phyloP scores from a whole-genome alignment of 2,113 vertebrate species.

The Onychostoma macrolepis region DNA sequence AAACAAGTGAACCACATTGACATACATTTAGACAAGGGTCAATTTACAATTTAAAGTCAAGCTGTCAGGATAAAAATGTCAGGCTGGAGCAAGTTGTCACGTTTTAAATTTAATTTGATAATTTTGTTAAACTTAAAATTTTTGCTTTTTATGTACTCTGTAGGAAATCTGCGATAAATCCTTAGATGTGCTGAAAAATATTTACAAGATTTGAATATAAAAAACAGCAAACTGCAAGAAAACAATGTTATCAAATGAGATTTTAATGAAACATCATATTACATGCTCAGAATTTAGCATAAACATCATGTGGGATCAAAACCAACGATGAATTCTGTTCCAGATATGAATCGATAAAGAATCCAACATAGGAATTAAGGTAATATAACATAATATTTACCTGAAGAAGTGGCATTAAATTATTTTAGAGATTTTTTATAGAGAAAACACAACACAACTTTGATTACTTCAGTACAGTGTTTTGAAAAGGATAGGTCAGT shows the following conservation, averaged over 20 bases:
- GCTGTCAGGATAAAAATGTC: not conserved
- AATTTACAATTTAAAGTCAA: not conserved
- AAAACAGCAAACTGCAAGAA: not conserved
- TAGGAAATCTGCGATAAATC: not conserved
- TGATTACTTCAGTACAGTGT: not conserved
- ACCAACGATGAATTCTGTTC: not conserved
- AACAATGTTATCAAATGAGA: not conserved
- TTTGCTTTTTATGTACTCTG: too few relatives aligned
- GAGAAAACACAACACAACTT: not conserved
- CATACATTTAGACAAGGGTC: not conserved
- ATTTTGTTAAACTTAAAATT: too few relatives aligned
- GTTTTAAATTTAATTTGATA: not conserved
- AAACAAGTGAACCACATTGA: not conserved
- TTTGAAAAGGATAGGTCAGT: too few relatives aligned
- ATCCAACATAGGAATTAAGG: not conserved
- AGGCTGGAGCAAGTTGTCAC: not conserved
- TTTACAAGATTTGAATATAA: not conserved
- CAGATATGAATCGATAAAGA: not conserved
- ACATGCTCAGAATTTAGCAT: not conserved
- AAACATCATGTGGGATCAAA: not conserved
- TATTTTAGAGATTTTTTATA: not conserved
- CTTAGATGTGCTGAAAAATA: not conserved
- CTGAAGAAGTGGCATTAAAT: not conserved
- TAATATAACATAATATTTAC: not conserved
- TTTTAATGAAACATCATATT: slow-evolving; percentile 15